Percentiles rank a stretch among this genome's conserved stretches.
Conservation (phyloP, 2,113 vertebrate genomes). For the Ivindomyrus marchei region DNA sequence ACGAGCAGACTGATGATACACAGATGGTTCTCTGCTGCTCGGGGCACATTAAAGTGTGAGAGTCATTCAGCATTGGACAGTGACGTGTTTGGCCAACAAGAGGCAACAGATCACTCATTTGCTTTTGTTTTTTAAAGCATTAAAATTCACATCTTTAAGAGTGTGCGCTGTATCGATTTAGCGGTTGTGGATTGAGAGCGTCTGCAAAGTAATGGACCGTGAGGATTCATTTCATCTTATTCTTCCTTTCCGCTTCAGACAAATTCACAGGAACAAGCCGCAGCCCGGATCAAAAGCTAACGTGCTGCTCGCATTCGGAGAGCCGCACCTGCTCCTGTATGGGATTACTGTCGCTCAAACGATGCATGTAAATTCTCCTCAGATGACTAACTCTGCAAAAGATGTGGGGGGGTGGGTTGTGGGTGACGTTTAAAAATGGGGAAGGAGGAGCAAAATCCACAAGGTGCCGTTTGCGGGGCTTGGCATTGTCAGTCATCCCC, state of each 20-base stretch:
- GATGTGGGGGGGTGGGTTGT: not conserved
- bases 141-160: not conserved
- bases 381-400: conserved; percentile 11
- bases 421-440: not conserved
- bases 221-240: not conserved
- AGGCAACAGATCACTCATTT: not conserved
- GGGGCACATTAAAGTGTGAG: not conserved
- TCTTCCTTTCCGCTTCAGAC: not conserved
- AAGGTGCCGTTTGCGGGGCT: not conserved
- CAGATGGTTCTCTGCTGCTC: not conserved
- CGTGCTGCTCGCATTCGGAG: not conserved
- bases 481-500: not conserved
- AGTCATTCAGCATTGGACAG: not conserved
- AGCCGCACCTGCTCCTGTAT: not conserved
- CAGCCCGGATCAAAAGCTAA: not conserved
- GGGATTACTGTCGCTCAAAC: conserved; percentile 5
- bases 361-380: conserved; percentile 12
- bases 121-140: not conserved
- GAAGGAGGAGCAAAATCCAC: not conserved
- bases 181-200: not conserved
- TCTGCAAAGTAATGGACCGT: not conserved
- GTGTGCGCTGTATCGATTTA: not conserved
- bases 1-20: not conserved
- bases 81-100: not conserved
- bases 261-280: not conserved